Conservation (phyloP, 2,113 vertebrate species). For the Poicephalus gulielmi region DNA sequence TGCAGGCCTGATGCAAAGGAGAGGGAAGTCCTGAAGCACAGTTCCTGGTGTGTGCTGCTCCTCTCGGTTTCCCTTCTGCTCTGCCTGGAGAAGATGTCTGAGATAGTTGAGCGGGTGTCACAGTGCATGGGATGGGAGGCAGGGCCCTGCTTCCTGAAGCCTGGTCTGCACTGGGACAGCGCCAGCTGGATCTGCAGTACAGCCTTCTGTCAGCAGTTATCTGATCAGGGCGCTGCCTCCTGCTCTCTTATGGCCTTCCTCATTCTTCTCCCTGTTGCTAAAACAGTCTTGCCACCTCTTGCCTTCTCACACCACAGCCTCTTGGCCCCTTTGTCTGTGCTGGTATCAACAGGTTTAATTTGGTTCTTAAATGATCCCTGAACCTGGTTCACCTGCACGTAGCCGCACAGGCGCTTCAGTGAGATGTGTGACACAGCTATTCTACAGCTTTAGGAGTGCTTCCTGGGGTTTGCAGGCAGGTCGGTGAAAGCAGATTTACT, state of each 20-base stretch:
- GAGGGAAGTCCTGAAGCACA: background rate
- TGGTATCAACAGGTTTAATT: background rate
- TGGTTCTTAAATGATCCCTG: background rate
- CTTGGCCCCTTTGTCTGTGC: background rate
- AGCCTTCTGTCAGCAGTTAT: background rate
- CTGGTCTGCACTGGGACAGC: background rate
- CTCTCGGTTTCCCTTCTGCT: background rate
- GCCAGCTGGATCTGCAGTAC: background rate
- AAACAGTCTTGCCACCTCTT: background rate
- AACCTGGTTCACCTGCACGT: background rate
- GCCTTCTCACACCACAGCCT: background rate
- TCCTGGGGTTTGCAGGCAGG: background rate
- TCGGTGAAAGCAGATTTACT: background rate
- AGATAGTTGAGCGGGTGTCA: background rate
- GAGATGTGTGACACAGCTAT: fast-evolving
- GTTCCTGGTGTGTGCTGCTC: background rate
- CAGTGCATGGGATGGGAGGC: background rate
- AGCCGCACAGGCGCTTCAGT: background rate
- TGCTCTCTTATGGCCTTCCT: background rate
- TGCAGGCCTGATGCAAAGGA: background rate
- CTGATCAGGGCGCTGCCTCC: background rate
- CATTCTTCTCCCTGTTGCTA: background rate
- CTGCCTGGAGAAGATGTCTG: slow-evolving; percentile 23
- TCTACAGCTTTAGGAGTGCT: background rate
- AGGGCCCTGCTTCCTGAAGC: slow-evolving; percentile 32